phyloP scores from a whole-genome alignment of 2,888 invertebrate genomes.

The Tiliacea citrago region DNA sequence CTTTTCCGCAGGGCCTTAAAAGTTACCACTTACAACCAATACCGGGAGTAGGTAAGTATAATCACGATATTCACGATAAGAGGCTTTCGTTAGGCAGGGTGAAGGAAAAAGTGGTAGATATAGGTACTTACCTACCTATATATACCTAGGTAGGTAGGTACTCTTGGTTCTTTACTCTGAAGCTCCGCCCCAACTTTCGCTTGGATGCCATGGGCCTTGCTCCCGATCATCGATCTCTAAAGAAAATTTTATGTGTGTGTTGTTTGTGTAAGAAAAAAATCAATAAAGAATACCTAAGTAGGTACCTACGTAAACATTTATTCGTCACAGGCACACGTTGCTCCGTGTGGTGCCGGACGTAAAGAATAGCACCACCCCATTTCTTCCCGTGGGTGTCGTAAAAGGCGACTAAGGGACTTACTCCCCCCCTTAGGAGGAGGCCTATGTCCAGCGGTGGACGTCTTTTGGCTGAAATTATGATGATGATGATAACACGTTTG shows the following conservation, averaged over 20 bases:
- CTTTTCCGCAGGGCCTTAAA: neutral
- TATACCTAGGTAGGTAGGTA: no score
- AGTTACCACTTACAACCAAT: neutral
- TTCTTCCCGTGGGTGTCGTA: no score
- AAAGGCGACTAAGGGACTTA: no score
- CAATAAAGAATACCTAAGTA: no score
- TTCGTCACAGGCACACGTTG: neutral
- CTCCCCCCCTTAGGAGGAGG: no score
- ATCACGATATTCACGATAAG: neutral
- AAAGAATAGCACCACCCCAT: no score
- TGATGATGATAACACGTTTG: no score
- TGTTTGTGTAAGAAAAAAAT: neutral
- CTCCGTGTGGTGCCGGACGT: no score
- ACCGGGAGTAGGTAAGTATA: neutral
- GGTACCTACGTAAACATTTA: neutral
- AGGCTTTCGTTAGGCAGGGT: neutral
- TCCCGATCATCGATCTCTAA: neutral
- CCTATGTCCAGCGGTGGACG: no score
- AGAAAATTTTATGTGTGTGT: neutral
- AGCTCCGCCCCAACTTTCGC: neutral
- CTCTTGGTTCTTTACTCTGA: neutral
- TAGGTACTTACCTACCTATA: no score
- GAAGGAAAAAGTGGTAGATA: no score
- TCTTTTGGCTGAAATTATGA: no score
- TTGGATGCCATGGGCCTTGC: neutral